Evolutionary conservation across 2,113 vertebrate genomes (phyloP), one percentile per base, ranked within the genome.

Genomic region (Otis tarda): DNA sequence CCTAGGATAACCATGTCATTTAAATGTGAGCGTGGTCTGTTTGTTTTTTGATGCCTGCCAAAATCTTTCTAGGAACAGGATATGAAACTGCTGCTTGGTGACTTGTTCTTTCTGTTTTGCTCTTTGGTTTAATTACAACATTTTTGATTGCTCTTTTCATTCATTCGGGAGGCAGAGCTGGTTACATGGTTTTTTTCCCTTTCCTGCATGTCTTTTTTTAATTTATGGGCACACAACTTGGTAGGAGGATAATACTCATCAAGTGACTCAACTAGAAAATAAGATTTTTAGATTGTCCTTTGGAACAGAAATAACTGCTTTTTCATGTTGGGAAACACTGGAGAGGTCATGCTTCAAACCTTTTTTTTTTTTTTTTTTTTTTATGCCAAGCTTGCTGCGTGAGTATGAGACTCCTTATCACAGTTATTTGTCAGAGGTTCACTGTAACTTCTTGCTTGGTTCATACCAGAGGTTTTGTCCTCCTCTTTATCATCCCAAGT

Each of bases 41-140:
- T 96, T 94, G 71, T 56, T 83, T 89, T 89, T 50, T 68, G 70
- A 28, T 69, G 89, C 83, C 65, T 96, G 95, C 92, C 94, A 96
- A 90, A 83, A 7, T 81, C 95, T 91, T 96, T 97, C 95, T 56
- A 95, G 95, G 96, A 96, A 96, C 90, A 89, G 94, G 86, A 93
- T 94, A 49, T 84, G 57, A 78, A 90, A 84, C 73, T 92, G 81
- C 83, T 91, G 28, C 47, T 90, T 64, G 83, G 69, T 95, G 94
- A 83, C 80, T 96, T 50, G 83, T 93, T 95, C 56, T 0, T 74
- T 96, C 86, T 90, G 90, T 74, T 96, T 94, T 88, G 60, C 87
- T 96, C 92, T 84, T 89, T 0, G 0, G 31, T 93, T 94, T 96
- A 60, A 96, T 94, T 88, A 56, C 83, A 81, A 50, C n/a, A 12